Evolutionary conservation across 2,113 vertebrate genomes (phyloP), one percentile per base, ranked within the genome.

Genomic region (Fulmarus glacialis): DNA sequence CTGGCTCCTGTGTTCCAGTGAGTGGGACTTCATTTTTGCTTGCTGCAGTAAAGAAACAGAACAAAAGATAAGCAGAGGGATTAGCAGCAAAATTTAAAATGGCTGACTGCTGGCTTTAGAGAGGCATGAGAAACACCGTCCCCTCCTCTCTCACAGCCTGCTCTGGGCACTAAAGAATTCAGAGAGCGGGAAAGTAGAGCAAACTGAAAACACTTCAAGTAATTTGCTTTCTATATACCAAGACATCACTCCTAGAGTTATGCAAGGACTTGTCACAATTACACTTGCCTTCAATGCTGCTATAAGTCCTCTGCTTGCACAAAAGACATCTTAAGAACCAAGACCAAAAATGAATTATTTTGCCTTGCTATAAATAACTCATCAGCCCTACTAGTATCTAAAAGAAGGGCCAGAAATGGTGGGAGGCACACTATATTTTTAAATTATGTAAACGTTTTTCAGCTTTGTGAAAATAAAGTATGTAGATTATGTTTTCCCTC

Each of bases 1-100:
- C 97, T 99, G 98, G 96, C 87, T 98, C 70, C 99, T 99, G 83
- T 99, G 99, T 70, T 99, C 99, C 84, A 99, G 85, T 42, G 98
- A 98, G 94, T 99, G 99, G n/a, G 98, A 96, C 95, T 99, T 99
- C 89, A 99, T 98, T 96, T 99, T 99, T 38, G 99, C 99, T 98
- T 99, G 97, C 95, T 97, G 92, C 43, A 96, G 79, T 86, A 92
- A 96, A 96, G 32, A 95, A 87, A 97, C 29, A 90, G 60, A 94
- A 80, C 29, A 90, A 52, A 60, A 87, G n/a, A 77, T 83, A 82
- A 97, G 67, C 36, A 84, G 60, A 43, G 47, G 16, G 36, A 90
- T 85, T 90, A 94, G 70, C 70, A 92, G 70, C n/a, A 89, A 87
- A 83, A 92, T 79, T 55, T 30, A 80, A 94, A 96, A 70, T 60